Conservation (phyloP, 92 coral and sea anemone species). For the Paragorgia papillata region DNA sequence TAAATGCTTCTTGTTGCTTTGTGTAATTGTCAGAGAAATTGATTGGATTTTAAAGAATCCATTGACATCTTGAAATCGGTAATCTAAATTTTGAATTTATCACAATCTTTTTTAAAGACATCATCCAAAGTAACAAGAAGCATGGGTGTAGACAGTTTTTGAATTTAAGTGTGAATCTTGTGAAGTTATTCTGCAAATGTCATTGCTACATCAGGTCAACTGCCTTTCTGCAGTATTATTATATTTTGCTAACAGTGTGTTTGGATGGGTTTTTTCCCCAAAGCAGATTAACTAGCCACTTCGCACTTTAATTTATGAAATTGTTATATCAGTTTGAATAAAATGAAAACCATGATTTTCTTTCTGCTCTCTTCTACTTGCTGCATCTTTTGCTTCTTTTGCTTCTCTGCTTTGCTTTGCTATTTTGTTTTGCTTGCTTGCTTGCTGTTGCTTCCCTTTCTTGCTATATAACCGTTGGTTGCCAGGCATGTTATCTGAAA, state of each 20-base stretch:
- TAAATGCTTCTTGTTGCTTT: slow-evolving; percentile 41
- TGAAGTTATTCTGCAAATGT: slow-evolving; percentile 17
- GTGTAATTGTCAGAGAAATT: slow-evolving; percentile 11
- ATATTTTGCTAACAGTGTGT: background rate
- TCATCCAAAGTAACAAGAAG: slow-evolving; percentile 21
- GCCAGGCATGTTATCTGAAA: slow-evolving; percentile 99
- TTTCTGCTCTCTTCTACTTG: slow-evolving; percentile 73
- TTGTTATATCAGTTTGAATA: slow-evolving; percentile 73
- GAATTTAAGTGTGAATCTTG: slow-evolving; percentile 32
- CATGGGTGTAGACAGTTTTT: slow-evolving; percentile 10
- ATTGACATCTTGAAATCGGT: background rate
- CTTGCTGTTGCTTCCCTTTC: slow-evolving; percentile 66
- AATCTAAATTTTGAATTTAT: background rate
- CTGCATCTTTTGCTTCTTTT: slow-evolving; percentile 74
- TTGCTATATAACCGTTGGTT: slow-evolving; percentile 80
- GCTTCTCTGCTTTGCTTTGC: slow-evolving; percentile 62
- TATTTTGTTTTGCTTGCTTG: slow-evolving; percentile 57
- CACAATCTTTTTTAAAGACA: slow-evolving; percentile 6
- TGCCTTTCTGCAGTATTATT: too few relatives aligned
- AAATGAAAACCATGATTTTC: slow-evolving; percentile 98
- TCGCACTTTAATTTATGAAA: slow-evolving; percentile 42
- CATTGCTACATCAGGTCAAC: background rate
- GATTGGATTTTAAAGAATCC: too few relatives aligned
- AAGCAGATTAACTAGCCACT: slow-evolving; percentile 13
- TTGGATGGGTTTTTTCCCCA: slow-evolving; percentile 10